phyloP scores from a whole-genome alignment of 1,140 invertebrate genomes.

The Neotoxoptera formosana region DNA sequence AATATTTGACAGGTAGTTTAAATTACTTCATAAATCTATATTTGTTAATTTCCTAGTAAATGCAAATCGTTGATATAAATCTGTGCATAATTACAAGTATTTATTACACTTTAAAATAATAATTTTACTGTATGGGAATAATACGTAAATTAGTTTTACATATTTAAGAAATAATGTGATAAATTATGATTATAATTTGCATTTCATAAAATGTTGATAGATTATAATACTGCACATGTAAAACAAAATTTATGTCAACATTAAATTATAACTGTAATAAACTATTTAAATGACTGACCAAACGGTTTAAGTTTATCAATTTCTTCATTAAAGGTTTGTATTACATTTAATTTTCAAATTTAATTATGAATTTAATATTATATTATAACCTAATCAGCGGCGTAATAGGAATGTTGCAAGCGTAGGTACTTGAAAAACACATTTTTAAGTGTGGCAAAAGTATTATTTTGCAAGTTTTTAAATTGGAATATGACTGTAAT shows the following conservation, averaged over 20 bases:
- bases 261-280: not conserved
- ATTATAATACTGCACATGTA: not conserved
- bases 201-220: not conserved
- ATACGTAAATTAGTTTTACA: not conserved
- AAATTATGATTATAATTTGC: not conserved
- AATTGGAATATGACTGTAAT: too few relatives aligned
- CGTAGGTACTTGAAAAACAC: too few relatives aligned
- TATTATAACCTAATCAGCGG: too few relatives aligned
- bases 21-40: slow-evolving; percentile 28
- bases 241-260: not conserved
- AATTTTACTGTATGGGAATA: not conserved
- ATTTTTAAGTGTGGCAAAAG: too few relatives aligned
- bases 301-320: not conserved
- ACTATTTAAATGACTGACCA: not conserved
- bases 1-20: slow-evolving; percentile 20
- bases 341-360: not conserved
- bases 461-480: too few relatives aligned
- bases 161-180: not conserved
- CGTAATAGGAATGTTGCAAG: too few relatives aligned
- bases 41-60: slow-evolving; percentile 28
- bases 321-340: not conserved
- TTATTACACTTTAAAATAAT: slow-evolving; percentile 11
- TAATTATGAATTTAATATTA: too few relatives aligned
- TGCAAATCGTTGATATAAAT: not conserved
- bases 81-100: not conserved